These are phyloP conservation scores for Uria lomvia DNA, from an alignment of 2,113 vertebrate species.

Conservation along the genomic window DNA sequence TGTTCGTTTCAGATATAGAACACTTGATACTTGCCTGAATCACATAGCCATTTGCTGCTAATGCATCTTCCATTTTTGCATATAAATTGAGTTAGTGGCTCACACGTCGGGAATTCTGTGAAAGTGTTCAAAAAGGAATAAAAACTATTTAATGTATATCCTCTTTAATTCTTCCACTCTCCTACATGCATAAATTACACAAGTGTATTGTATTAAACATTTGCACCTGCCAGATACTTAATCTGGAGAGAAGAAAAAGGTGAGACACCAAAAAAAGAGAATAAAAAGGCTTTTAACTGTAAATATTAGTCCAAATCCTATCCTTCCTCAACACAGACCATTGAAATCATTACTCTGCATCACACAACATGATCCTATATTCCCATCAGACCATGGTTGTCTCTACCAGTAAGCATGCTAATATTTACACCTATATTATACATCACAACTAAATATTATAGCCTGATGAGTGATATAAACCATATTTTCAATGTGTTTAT, in stretches of 20 bases:
- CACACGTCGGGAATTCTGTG: slow-evolving; percentile 92
- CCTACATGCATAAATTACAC: not conserved
- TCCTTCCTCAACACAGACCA: not conserved
- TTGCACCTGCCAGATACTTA: not conserved
- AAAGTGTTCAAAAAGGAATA: not conserved
- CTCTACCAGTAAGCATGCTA: not conserved
- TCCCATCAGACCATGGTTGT: not conserved
- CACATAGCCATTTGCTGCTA: slow-evolving; percentile 92
- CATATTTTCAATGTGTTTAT: not conserved
- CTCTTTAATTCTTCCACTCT: not conserved
- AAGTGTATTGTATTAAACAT: not conserved
- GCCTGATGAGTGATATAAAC: not conserved
- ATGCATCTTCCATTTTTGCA: slow-evolving; percentile 92
- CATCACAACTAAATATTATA: not conserved
- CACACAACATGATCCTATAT: too few relatives aligned
- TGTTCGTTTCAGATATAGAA: not conserved
- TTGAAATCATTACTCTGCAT: not conserved
- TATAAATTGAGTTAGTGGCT: slow-evolving; percentile 88
- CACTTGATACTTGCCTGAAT: slow-evolving; percentile 82
- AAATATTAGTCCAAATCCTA: not conserved
- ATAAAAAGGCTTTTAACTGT: not conserved
- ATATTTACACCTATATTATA: not conserved
- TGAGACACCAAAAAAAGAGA: not conserved
- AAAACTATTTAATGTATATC: not conserved
- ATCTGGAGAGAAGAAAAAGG: not conserved